Evolutionary conservation across 2,113 vertebrate species (phyloP), one percentile per base, ranked within the genome.

Genomic region (Brachypteracias leptosomus): DNA sequence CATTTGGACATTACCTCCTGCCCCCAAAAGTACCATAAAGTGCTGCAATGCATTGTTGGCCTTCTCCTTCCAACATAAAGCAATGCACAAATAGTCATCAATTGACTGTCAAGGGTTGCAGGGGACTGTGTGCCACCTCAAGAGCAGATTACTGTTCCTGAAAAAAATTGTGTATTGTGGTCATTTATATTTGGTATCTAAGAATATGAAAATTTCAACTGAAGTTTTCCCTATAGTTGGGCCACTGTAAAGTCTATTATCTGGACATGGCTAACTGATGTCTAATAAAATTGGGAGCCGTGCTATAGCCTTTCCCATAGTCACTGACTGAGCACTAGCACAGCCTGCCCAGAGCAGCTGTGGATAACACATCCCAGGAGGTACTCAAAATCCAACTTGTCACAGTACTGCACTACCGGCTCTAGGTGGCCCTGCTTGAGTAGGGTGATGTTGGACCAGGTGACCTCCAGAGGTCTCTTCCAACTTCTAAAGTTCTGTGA

Each of bases 401-500:
- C 57, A 71, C 42, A 49, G 55, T 6, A n/a, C 46, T 28, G 26
- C 20, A 9, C 28, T 74, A 52, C 18, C 1, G 1, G 29, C 36
- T 63, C 15, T 25, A 7, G 29, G 51, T 36, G 38, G 44, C 57
- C 21, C 49, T 58, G 25, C 17, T 20, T 33, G 29, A 66, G 44
- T 57, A 90, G 24, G 3, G 9, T 46, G 7, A 89, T 7, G 12
- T 10, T 68, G 42, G 35, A 31, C 28, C 47, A 63, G 12, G 10
- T 26, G 42, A 67, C 29, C 16, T 51, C 68, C 36, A 73, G 18
- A 59, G 12, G 22, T 65, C 17, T 47, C 49, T 46, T 80, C 47
- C 47, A 90, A 38, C 35, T 58, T 76, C 54, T 35, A 18, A 0
- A 0, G 36, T 47, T 57, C 67, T 33, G 1, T 2, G 29, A 92